A percentile compares a stretch with the other conserved stretches of the same genome.
These are phyloP conservation scores for Nymphicus hollandicus DNA, from an alignment of 2,113 vertebrate genomes.

Conservation along the genomic window DNA sequence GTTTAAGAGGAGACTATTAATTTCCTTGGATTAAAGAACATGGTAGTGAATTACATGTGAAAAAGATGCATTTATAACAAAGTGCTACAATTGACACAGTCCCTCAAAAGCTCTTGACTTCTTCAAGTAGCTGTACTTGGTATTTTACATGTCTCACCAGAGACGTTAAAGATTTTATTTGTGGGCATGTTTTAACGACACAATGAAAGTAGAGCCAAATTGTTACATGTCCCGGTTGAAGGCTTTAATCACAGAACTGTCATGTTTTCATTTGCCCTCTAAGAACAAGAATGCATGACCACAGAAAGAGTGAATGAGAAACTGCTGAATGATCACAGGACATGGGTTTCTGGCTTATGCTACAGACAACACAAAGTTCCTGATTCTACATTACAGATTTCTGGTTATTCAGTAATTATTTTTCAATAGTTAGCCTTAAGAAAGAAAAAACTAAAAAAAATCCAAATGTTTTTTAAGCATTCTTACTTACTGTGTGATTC, in stretches of 20 bases:
- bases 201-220: background rate
- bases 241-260: background rate
- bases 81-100: background rate
- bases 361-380: background rate
- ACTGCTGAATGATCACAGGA: background rate
- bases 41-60: background rate
- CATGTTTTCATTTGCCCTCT: background rate
- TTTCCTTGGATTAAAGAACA: background rate
- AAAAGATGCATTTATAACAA: background rate
- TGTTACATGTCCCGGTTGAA: background rate
- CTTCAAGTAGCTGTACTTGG: background rate
- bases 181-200: background rate
- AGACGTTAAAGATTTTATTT: background rate
- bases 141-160: background rate
- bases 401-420: background rate
- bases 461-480: background rate
- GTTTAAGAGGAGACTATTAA: background rate
- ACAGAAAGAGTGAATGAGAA: background rate
- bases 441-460: background rate
- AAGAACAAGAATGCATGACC: background rate
- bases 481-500: background rate
- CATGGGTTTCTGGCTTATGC: background rate
- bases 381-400: background rate
- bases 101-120: background rate
- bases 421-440: background rate